Percentiles rank a stretch among this genome's conserved stretches.
Conservation (phyloP, 2,888 invertebrate species). For the Apamea sordens region DNA sequence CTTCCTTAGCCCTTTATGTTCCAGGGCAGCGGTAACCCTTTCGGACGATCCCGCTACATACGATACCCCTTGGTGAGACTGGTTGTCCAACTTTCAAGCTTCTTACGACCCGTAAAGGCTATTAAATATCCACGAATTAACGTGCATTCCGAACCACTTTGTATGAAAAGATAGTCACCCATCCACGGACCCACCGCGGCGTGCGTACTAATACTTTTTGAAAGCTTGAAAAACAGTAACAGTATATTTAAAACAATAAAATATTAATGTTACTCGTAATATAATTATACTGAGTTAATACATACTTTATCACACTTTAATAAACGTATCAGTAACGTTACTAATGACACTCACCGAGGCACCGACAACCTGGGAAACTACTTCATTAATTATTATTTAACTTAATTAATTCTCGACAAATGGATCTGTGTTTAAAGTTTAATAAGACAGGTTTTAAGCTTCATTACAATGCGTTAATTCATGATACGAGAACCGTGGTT, state of each 20-base stretch:
- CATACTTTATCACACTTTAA: constrained; percentile 3
- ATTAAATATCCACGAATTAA: no score
- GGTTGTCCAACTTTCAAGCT: no score
- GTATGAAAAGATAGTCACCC: no score
- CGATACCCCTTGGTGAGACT: no score
- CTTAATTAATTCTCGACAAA: constrained; percentile 46
- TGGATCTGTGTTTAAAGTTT: constrained; percentile 43
- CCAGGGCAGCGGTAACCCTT: no score
- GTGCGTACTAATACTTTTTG: no score
- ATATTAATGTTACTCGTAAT: background rate
- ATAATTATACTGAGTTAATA: background rate
- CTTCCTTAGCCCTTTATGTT: no score
- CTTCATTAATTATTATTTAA: constrained; percentile 40
- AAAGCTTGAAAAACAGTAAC: background rate
- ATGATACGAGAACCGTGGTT: background rate
- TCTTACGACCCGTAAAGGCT: no score
- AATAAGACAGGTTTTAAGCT: constrained; percentile 14
- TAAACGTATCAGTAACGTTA: constrained; percentile 13
- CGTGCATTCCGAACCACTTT: no score
- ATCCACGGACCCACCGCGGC: no score
- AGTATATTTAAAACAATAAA: background rate
- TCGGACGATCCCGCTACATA: no score
- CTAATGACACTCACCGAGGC: constrained; percentile 19
- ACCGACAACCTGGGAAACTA: constrained; percentile 14
- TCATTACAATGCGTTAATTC: background rate